Evolutionary conservation across 2,888 invertebrate genomes (phyloP).

Genomic region (Marronus borbonicus): DNA sequence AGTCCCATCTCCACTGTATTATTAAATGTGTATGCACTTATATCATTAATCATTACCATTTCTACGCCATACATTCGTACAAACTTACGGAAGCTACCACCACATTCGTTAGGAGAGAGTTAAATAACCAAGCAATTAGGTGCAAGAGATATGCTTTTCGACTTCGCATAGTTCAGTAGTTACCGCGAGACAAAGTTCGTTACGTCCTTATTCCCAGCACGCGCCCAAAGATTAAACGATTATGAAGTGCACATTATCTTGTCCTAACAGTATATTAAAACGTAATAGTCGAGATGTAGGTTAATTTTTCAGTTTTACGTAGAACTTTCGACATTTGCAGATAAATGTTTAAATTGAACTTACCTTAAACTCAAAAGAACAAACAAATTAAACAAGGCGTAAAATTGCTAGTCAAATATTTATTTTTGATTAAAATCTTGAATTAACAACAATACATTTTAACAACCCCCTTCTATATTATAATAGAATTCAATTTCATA

Average conservation of each 20-base stretch:
- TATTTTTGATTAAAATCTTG: constrained; percentile 9
- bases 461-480: constrained; percentile 20
- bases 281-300: not conserved
- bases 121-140: constrained; percentile 12
- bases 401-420: not conserved
- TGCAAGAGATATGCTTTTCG: not conserved
- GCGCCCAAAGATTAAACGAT: not conserved
- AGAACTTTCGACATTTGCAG: no score
- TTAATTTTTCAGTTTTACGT: no score
- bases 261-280: constrained; percentile 3
- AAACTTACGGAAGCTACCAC: not conserved
- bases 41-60: not conserved
- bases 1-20: no score
- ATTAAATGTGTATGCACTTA: no score
- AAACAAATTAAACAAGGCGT: not conserved
- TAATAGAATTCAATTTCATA: no score
- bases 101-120: not conserved
- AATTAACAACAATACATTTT: constrained; percentile 18
- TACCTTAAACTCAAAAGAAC: not conserved
- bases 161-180: not conserved
- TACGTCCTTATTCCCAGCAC: not conserved
- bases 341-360: not conserved
- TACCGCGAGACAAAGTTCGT: not conserved
- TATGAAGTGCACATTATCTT: constrained; percentile 6
- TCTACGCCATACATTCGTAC: not conserved